These are phyloP conservation scores for Atta cephalotes DNA, from an alignment of 1,140 invertebrate species.

Conservation along the genomic window DNA sequence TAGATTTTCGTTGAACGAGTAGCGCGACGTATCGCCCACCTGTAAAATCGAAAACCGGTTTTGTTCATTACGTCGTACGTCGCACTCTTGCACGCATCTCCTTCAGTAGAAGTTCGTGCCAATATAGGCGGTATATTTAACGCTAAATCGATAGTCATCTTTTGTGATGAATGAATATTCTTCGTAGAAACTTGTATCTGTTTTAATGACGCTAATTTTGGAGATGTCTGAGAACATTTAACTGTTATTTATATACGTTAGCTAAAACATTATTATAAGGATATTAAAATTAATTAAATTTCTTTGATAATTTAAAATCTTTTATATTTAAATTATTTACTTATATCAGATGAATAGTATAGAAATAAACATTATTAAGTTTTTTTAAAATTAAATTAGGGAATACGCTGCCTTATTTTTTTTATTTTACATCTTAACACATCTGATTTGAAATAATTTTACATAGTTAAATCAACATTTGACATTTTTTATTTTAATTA, in stretches of 20 bases:
- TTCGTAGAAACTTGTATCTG: neutral
- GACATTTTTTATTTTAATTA: neutral
- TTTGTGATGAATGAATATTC: constrained; percentile 17
- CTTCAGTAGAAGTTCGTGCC: constrained; percentile 29
- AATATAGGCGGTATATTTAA: constrained; percentile 21
- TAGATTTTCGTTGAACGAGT: constrained; percentile 49
- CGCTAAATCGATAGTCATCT: constrained; percentile 34
- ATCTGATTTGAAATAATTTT: neutral
- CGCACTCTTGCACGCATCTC: constrained; percentile 29
- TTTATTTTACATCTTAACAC: neutral
- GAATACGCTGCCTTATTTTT: neutral
- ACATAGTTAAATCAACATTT: neutral
- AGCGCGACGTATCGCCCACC: constrained; percentile 22
- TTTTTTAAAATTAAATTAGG: neutral
- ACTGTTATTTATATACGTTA: neutral
- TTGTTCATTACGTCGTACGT: constrained; percentile 51
- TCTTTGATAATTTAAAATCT: neutral
- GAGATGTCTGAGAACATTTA: neutral
- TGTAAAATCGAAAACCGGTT: constrained; percentile 68
- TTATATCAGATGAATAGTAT: neutral
- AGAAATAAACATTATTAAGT: neutral
- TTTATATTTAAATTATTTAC: neutral
- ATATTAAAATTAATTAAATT: neutral
- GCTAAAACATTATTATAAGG: neutral
- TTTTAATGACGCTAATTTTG: constrained; percentile 9